Base-by-base conservation (phyloP, 2,113 vertebrate species). In the Chaetops frenatus region DNA sequence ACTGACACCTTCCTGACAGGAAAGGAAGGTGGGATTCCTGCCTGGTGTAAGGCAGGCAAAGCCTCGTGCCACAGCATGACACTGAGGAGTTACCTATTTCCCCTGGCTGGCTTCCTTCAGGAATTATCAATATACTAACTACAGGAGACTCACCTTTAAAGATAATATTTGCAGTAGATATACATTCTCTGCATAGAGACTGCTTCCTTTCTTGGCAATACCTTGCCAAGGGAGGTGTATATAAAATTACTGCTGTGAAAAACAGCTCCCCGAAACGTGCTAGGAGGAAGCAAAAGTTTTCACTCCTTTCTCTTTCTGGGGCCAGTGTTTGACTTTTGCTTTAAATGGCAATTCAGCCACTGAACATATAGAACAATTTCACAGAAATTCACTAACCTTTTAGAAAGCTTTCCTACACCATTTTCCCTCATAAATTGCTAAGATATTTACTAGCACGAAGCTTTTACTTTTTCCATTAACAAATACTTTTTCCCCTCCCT, bases 371-470 rank as follows among this genome's bases (percentile, higher is more conserved):
- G 40, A 72, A 72, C 33, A 53, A 82, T 66, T 95, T 92, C 79
- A 92, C 14, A 90, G 56, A 92, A 94, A 96, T 64, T 73, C 93
- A 87, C 8, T 97, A 93, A 94, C 76, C 86, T 97, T 96, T 85
- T 67, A 82, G 72, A 93, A 94, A 87, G 58, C 73, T 92, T 92
- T 74, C 42, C 88, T 88, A 73, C 33, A 82, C 27, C 20, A 51
- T 74, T 74, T 94, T 86, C 51, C 54, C 62, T 81, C 82, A 81
- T 48, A 92, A 94, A 86, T 57, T 79, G 72, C 57, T 84, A 91
- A 92, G 94, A 94, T 87, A 94, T 83, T 97, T 94, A 95, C 66
- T 51, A 78, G 70, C 40, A 78, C 22, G 22, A 86, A 84, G 53
- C 53, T 91, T 94, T 90, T 90, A 64, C 38, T 86, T 93, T 72